Conservation (phyloP, 1,140 invertebrate species). For the Tetramorium simillimum region DNA sequence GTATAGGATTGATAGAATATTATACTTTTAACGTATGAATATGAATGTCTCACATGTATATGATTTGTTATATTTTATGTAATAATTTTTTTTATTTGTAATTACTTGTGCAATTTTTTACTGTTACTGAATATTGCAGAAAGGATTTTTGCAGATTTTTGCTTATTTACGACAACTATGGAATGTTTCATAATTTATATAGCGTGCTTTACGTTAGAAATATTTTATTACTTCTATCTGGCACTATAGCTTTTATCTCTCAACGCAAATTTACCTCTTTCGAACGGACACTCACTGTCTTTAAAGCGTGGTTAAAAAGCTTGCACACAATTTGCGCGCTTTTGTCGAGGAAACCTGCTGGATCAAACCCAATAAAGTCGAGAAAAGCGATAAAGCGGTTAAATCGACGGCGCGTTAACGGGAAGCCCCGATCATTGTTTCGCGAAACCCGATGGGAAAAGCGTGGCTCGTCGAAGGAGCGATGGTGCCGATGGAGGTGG, state of each 20-base stretch:
- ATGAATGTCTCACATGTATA: no score
- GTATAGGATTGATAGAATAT: background rate
- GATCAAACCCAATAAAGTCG: slow-evolving; percentile 48
- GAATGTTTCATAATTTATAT: background rate
- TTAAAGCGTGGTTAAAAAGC: slow-evolving; percentile 46
- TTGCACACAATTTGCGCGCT: slow-evolving; percentile 34
- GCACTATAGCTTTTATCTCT: background rate
- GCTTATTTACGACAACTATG: background rate
- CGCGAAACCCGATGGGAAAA: slow-evolving; percentile 38
- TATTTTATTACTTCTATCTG: background rate
- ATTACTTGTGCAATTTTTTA: background rate
- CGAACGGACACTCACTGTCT: background rate
- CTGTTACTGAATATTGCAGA: background rate
- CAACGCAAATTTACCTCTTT: slow-evolving; percentile 2
- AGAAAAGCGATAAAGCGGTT: slow-evolving; percentile 55
- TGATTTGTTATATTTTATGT: background rate
- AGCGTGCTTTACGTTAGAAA: background rate
- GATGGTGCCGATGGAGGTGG: background rate
- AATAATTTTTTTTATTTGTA: background rate
- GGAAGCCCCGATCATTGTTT: slow-evolving; percentile 60
- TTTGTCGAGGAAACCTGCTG: background rate
- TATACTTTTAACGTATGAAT: background rate
- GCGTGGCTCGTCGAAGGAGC: slow-evolving; percentile 38
- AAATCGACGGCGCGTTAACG: slow-evolving; percentile 59
- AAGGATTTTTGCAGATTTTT: background rate